A percentile compares a stretch with the other conserved stretches of the same genome.
Evolutionary conservation across 2,888 invertebrate genomes (phyloP).

Genomic region (Argyresthia goedartella): DNA sequence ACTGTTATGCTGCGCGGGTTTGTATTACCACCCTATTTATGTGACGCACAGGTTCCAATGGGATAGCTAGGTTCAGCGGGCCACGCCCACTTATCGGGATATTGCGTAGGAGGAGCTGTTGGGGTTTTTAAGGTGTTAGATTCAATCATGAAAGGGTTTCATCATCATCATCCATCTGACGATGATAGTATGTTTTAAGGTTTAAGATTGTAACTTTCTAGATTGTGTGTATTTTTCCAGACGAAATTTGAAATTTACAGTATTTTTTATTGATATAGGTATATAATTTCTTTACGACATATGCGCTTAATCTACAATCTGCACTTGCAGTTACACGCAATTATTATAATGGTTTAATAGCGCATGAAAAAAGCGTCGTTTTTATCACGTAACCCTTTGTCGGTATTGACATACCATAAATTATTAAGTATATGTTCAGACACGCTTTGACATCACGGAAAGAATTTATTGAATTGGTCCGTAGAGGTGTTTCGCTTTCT

Average conservation of each 20-base stretch:
- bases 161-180: too few relatives aligned
- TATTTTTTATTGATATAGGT: too few relatives aligned
- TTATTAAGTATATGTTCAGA: conserved; percentile 60
- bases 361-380: conserved; percentile 28
- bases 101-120: neutral
- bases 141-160: neutral
- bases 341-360: conserved; percentile 51
- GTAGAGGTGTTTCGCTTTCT: neutral
- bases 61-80: conserved; percentile 9
- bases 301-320: neutral
- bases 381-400: conserved; percentile 52
- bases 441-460: conserved; percentile 19
- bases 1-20: neutral
- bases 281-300: too few relatives aligned
- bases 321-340: neutral
- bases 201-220: too few relatives aligned
- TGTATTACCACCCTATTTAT: conserved; percentile 14
- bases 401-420: conserved; percentile 56
- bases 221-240: too few relatives aligned
- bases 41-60: conserved; percentile 12
- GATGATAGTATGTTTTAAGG: too few relatives aligned
- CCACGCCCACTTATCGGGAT: conserved; percentile 32
- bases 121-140: neutral
- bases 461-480: too few relatives aligned
- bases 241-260: too few relatives aligned